Conservation (phyloP, 1,140 invertebrate genomes). For the Telenomus remus region DNA sequence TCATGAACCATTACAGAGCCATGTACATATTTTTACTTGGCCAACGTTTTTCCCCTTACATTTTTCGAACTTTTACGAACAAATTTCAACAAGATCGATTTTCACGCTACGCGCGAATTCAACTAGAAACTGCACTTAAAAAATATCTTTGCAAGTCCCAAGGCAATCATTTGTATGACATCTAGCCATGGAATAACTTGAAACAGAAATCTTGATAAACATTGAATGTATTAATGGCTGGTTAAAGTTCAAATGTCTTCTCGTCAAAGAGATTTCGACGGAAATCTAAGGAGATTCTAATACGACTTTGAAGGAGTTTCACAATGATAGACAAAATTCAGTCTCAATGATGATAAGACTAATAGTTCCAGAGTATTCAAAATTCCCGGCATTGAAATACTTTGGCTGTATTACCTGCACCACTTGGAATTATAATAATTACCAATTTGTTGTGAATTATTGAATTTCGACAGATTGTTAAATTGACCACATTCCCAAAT, state of each 20-base stretch:
- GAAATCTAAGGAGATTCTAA: constrained; percentile 45
- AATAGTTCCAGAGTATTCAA: constrained; percentile 20
- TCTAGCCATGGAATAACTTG: not conserved
- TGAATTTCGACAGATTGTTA: too few species aligned
- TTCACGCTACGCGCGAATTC: too few species aligned
- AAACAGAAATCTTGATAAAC: constrained; percentile 11
- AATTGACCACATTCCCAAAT: too few species aligned
- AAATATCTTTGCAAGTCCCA: not conserved
- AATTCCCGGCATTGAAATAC: constrained; percentile 19
- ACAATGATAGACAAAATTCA: constrained; percentile 41
- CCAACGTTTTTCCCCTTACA: too few species aligned
- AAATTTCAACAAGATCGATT: too few species aligned
- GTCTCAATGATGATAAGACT: constrained; percentile 31
- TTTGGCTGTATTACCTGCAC: not conserved
- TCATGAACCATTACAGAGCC: too few species aligned
- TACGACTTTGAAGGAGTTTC: constrained; percentile 46
- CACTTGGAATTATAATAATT: too few species aligned
- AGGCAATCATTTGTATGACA: constrained; percentile 5
- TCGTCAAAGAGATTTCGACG: constrained; percentile 31
- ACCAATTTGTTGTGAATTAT: too few species aligned
- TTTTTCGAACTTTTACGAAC: too few species aligned
- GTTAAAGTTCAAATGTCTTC: constrained; percentile 34
- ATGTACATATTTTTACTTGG: too few species aligned
- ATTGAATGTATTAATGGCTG: constrained; percentile 20
- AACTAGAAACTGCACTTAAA: not conserved